Conservation (phyloP, 2,113 vertebrate genomes). For the Tychaedon coryphoeus region DNA sequence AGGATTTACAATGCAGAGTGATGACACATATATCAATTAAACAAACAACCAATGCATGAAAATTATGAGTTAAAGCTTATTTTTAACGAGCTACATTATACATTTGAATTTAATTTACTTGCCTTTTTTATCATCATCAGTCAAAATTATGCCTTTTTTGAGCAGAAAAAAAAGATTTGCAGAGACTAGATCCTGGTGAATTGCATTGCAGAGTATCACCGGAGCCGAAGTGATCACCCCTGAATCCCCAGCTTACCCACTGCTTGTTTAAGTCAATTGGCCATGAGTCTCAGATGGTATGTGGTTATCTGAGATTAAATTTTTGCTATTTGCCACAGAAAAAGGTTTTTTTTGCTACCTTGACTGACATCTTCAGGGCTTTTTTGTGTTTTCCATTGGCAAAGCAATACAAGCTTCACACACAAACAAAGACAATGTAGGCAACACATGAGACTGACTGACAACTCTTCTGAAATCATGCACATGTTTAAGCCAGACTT, state of each 20-base stretch:
- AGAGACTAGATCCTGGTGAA: not conserved
- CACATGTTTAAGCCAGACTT: not conserved
- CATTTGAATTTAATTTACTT: not conserved
- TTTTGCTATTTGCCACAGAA: not conserved
- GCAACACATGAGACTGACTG: not conserved
- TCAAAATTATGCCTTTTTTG: not conserved
- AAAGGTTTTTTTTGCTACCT: not conserved
- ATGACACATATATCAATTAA: not conserved
- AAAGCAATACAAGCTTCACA: not conserved
- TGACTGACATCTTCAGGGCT: not conserved
- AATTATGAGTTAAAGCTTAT: not conserved
- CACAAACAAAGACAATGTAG: not conserved
- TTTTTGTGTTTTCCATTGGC: not conserved
- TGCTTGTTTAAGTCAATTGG: not conserved
- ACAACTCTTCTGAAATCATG: not conserved
- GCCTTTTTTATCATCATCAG: not conserved
- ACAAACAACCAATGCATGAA: accelerated
- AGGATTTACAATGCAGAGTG: not conserved
- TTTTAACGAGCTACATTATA: not conserved
- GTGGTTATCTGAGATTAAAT: not conserved
- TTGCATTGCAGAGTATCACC: not conserved
- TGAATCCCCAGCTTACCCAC: not conserved
- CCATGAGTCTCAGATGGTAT: not conserved
- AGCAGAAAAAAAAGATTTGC: not conserved
- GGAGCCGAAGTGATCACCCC: not conserved